phyloP scores from a whole-genome alignment of 64 coral and sea anemone genomes.

The Stylophora pistillata region DNA sequence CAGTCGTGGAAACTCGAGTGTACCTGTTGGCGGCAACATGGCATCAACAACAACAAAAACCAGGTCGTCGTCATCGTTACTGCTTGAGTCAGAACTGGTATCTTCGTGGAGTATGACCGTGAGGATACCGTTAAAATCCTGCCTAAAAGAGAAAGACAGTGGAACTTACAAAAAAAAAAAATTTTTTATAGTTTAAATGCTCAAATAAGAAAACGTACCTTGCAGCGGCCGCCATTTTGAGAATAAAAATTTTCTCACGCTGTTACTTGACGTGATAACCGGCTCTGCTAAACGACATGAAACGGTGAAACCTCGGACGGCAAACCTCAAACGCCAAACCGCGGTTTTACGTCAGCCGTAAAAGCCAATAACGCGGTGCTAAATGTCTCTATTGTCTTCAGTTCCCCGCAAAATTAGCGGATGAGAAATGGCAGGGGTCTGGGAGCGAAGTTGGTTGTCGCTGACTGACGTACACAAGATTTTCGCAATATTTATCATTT shows the following conservation, averaged over 20 bases:
- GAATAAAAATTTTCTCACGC: constrained; percentile 9
- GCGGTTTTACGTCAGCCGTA: no score
- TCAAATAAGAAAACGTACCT: constrained; percentile 3
- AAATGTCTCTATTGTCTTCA: background rate
- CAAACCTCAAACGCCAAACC: no score
- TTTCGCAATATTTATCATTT: no score
- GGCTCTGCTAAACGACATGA: constrained; percentile 11
- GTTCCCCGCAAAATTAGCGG: no score
- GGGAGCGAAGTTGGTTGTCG: no score
- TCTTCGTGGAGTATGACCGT: constrained; percentile 35
- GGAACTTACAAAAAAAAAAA: background rate
- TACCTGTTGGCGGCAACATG: background rate
- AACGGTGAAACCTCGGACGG: no score
- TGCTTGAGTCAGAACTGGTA: constrained; percentile 10
- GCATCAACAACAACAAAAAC: constrained; percentile 31
- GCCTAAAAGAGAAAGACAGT: background rate
- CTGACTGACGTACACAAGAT: no score
- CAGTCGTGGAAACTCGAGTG: background rate
- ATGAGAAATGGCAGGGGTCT: no score
- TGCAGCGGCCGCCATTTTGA: constrained; percentile 53
- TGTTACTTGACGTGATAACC: background rate
- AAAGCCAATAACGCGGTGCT: background rate
- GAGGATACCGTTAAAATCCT: constrained; percentile 29
- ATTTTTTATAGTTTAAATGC: background rate
- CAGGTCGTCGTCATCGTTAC: constrained; percentile 29